phyloP scores from a whole-genome alignment of 2,797 vertebrate species.

The Danio tinwini region DNA sequence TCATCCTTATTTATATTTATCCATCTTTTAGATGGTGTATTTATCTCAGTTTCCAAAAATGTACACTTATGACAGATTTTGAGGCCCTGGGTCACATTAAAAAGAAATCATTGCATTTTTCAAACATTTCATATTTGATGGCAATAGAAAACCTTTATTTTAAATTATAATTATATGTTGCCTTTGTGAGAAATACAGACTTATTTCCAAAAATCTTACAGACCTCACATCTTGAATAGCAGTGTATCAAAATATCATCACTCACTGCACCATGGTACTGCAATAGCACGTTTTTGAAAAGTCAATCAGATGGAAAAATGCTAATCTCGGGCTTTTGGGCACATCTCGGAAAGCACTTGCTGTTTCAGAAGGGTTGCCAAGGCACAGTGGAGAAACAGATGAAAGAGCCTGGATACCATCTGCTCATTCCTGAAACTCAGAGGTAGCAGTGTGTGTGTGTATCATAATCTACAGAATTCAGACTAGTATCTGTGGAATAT shows the following conservation, averaged over 20 bases:
- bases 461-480: neutral
- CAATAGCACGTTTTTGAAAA: neutral
- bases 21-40: too few species aligned
- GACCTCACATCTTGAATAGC: neutral
- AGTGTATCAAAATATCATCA: neutral
- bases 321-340: constrained; percentile 6
- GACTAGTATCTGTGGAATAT: constrained; percentile 16
- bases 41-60: too few species aligned
- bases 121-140: too few species aligned
- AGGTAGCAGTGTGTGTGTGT: neutral
- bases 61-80: too few species aligned
- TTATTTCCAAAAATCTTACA: neutral
- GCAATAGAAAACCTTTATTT: too few species aligned
- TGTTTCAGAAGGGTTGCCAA: constrained; percentile 20
- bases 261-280: neutral
- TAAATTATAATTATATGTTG: neutral
- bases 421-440: constrained; percentile 20
- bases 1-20: too few species aligned
- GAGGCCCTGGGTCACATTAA: too few species aligned
- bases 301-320: constrained; percentile 7
- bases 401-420: constrained; percentile 32
- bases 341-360: constrained; percentile 19
- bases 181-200: neutral
- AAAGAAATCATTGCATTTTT: too few species aligned
- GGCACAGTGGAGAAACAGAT: constrained; percentile 14